Evolutionary conservation across 2,888 invertebrate genomes (phyloP), one percentile per base, ranked within the genome.

Genomic region (Brachypalpus laphriformis): DNA sequence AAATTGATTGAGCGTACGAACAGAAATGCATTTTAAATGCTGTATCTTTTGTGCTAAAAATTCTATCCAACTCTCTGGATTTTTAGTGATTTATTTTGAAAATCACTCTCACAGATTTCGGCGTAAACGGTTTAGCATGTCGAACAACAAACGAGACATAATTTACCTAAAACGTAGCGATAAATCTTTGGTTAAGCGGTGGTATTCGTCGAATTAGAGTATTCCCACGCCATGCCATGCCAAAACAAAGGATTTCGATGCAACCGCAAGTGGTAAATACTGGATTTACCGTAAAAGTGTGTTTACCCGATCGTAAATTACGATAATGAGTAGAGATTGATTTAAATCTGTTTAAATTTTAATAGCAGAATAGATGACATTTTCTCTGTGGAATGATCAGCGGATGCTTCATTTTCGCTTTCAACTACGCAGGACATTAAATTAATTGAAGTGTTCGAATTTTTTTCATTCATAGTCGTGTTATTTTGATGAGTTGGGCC

Each of bases 191-290:
- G 3, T 65, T 20, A 8, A 22, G 28, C 47, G 28, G 4, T 42
- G 57, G 22, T 31, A 65, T 71, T 25, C 16, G 6, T 25, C 42
- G 31, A 37, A 56, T 18, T 81, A 34, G 57, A 37, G 16, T 70
- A 61, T 82, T 82, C 82, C 72, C 82, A 82, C 82, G 63, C 51
- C 45, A 45, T 49, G 37, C 8, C n/a, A n/a, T n/a, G 1, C 2
- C 22, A 65, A 25, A 57, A 47, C 8, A 28, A 14, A 49, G 18
- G 9, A 25, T 45, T 28, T 28, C 8, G 22, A 16, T 59, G 18
- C 28, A 54, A 78, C 63, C 57, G 11, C 74, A 74, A 16, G 9
- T 11, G 9, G 16, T 49, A 42, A 8, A 56, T 25, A 68, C 76
- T 49, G 51, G 31, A 61, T 66, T 56, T 42, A 66, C 74, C 51